Evolutionary conservation across 2,113 vertebrate species (phyloP).

Genomic region (Atherinomorus stipes): DNA sequence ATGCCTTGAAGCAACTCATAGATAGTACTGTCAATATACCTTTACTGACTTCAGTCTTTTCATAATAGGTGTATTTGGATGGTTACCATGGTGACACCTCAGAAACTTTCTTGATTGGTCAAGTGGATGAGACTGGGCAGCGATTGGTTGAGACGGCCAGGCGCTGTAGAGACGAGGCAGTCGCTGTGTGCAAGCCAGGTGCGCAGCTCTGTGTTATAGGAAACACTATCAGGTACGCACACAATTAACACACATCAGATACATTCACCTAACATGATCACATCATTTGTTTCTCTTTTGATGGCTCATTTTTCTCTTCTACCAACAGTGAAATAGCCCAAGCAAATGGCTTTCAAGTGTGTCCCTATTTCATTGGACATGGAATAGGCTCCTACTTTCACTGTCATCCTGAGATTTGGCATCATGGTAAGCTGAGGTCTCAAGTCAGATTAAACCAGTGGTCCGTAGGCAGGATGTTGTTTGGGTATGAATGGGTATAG

Average conservation of each 20-base stretch:
- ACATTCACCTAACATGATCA: not conserved
- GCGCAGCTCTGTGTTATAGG: slow-evolving; percentile 92
- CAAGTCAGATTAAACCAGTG: not conserved
- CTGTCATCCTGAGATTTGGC: slow-evolving; percentile 96
- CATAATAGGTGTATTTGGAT: slow-evolving; percentile 90
- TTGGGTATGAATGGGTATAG: not conserved
- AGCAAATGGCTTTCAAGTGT: slow-evolving; percentile 87
- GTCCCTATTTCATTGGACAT: slow-evolving; percentile 93
- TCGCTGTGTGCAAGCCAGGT: slow-evolving; percentile 89
- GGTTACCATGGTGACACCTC: slow-evolving; percentile 99
- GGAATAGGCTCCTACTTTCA: slow-evolving; percentile 97
- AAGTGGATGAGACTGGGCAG: slow-evolving; percentile 89
- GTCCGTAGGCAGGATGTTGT: not conserved
- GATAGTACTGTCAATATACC: not conserved
- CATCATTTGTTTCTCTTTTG: not conserved
- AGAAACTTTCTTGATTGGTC: slow-evolving; percentile 95
- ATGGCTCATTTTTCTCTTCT: not conserved
- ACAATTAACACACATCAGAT: not conserved
- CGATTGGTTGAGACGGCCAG: slow-evolving; percentile 90
- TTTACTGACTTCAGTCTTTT: not conserved
- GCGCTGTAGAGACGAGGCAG: slow-evolving; percentile 94
- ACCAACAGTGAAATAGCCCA: slow-evolving; percentile 84
- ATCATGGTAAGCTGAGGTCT: slow-evolving; percentile 87
- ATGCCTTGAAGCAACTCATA: not conserved
- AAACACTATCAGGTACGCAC: slow-evolving; percentile 93